Evolutionary conservation across 2,888 invertebrate genomes (phyloP), one percentile per base, ranked within the genome.

Genomic region (Zele albiditarsus): DNA sequence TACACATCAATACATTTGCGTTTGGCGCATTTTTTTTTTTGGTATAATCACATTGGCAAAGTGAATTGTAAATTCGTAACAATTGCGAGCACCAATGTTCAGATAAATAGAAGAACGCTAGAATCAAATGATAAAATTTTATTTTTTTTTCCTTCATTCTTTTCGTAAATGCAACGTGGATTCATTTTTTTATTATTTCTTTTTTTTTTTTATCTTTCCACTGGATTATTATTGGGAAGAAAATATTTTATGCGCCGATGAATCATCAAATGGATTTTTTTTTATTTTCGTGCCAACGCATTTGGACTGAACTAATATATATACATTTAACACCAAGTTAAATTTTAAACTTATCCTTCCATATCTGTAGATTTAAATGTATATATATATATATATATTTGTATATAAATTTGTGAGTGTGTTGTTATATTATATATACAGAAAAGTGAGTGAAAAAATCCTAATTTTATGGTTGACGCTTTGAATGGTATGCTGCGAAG

Each of bases 381-480:
- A 8, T 53, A 20, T 20, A 53, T 53, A n/a, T 53, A 20, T 53
- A 4, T 53, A 16, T 67, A 28, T 49, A 10, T 65, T n/a, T 68
- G 53, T 53, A n/a, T 68, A 14, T 53, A 53, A 46, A 46, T 23
- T 66, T n/a, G n/a, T n/a, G n/a, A n/a, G 28, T 33, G 33, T 33
- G 8, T 33, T 5, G 3, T 33, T 46, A 46, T 46, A 46, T n/a
- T 53, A 53, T 53, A 53, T 20, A 65, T 33, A 12, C 0, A 28
- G 31, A 68, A 25, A 20, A 68, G 49, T n/a, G 31, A 63, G 3
- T 33, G 31, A n/a, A 63, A 33, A 33, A 68, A 53, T 49, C 68
- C 33, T 31, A 68, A 68, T 68, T 68, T 68, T 53, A 68, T 68
- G 53, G 68, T 57, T 68, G 53, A 57, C 53, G 53, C 53, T 38